These are phyloP conservation scores for Xyliphius kryptos DNA, from an alignment of 2,113 vertebrate species.

Conservation along the genomic window DNA sequence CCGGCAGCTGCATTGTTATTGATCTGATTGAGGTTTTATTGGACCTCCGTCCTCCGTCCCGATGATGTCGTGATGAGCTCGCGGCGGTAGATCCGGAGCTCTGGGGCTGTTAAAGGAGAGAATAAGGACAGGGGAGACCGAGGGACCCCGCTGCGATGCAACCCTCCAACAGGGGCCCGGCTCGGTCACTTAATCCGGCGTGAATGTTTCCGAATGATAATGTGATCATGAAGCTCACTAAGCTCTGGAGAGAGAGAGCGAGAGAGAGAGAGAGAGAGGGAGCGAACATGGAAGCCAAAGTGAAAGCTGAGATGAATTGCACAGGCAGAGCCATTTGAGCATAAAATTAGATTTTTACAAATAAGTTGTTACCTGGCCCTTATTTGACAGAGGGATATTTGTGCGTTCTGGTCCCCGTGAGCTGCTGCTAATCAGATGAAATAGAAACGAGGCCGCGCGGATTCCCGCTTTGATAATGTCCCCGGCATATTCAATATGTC, in stretches of 20 bases:
- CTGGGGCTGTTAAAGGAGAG: conserved; percentile 29
- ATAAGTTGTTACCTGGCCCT: conserved; percentile 75
- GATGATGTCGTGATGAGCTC: too few species aligned
- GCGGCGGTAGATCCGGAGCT: neutral
- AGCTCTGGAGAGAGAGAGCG: conserved; percentile 44
- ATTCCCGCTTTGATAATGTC: conserved; percentile 43
- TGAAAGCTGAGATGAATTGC: conserved; percentile 66
- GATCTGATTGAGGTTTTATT: too few species aligned
- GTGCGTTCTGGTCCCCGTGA: conserved; percentile 61
- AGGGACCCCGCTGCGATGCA: conserved; percentile 20
- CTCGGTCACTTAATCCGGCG: conserved; percentile 57
- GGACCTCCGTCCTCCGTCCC: too few species aligned
- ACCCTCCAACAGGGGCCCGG: conserved; percentile 45
- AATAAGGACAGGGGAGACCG: conserved; percentile 2
- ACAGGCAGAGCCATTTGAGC: conserved; percentile 72
- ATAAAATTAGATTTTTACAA: conserved; percentile 81
- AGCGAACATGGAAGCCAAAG: conserved; percentile 45
- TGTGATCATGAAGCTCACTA: conserved; percentile 64
- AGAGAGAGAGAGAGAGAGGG: conserved; percentile 40
- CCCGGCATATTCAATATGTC: conserved; percentile 42
- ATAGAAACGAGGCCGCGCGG: conserved; percentile 59
- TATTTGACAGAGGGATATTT: conserved; percentile 66
- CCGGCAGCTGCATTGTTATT: too few species aligned
- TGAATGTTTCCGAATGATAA: conserved; percentile 69
- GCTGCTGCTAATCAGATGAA: conserved; percentile 65